Evolutionary conservation across 2,113 vertebrate genomes (phyloP), one percentile per base, ranked within the genome.

Genomic region (Polyodon spathula): DNA sequence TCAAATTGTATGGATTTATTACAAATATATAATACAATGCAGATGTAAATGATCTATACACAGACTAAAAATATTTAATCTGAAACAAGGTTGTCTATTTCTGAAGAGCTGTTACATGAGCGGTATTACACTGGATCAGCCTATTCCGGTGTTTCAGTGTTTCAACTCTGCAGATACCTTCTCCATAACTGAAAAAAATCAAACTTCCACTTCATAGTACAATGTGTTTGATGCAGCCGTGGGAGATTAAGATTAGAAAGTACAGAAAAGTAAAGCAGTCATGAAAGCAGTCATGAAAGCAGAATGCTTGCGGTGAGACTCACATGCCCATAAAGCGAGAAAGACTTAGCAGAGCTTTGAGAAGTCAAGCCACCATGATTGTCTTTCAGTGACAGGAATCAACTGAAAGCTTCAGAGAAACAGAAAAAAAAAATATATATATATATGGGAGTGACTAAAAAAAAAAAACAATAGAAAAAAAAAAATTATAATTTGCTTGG

Each of bases 281-380:
- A n/a, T n/a, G n/a, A n/a, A n/a, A n/a, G n/a, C n/a, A n/a, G n/a
- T n/a, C n/a, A 86, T 81, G 77, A 70, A 85, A 83, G 83, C 84
- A 74, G 78, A 84, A 84, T 77, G 84, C 77, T 84, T 68, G 84
- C 86, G 41, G 80, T 82, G 83, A 81, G 62, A 65, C 76, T 71
- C 79, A 79, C 88, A 88, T 89, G 87, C 87, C 80, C 74, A 63
- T 64, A 10, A 76, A 87, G 85, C 85, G 82, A 81, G 84, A 78
- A 76, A 63, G 67, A 75, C 63, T 67, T 62, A 77, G 81, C 78
- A 58, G 71, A 71, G 82, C 79, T 75, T 66, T 77, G 75, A 72
- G 70, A 78, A 77, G 76, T 86, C 82, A 89, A 89, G 88, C 85
- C 85, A 86, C 81, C 85, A 84, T 81, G 85, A 73, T 78, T 68